These are phyloP conservation scores for Scaptomyza caliginosa DNA, from an alignment of 2,888 invertebrate species.

Conservation along the genomic window DNA sequence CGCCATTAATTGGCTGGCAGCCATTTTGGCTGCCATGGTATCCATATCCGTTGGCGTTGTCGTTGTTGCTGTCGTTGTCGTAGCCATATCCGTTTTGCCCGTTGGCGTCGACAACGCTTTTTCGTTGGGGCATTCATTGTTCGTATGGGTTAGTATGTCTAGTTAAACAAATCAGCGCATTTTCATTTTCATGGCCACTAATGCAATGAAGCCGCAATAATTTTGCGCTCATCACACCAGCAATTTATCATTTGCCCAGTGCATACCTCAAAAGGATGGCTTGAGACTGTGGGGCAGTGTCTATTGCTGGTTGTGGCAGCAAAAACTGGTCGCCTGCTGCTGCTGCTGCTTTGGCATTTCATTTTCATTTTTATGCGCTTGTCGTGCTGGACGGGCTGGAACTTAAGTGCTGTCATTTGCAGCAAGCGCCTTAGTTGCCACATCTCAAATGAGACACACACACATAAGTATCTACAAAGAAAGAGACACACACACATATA, in stretches of 20 bases:
- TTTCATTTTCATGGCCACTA: constrained; percentile 71
- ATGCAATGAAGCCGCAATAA: constrained; percentile 75
- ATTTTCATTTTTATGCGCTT: constrained; percentile 80
- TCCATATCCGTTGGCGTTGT: constrained; percentile 13
- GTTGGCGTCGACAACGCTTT: constrained; percentile 12
- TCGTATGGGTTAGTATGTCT: constrained; percentile 16
- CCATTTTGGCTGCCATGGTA: constrained; percentile 56
- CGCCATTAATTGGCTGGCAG: constrained; percentile 66
- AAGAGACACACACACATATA: constrained; percentile 12
- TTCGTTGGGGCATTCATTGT: constrained; percentile 20
- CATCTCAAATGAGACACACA: constrained; percentile 60
- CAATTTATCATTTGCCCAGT: constrained; percentile 72
- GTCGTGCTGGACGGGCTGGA: constrained; percentile 37
- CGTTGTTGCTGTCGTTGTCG: neutral
- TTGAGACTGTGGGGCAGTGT: neutral
- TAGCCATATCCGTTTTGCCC: constrained; percentile 22
- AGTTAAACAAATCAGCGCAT: constrained; percentile 71
- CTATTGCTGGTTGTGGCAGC: constrained; percentile 16
- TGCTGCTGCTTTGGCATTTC: constrained; percentile 65
- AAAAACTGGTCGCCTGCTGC: constrained; percentile 42
- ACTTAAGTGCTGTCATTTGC: constrained; percentile 79
- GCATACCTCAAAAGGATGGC: constrained; percentile 36
- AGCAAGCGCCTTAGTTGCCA: constrained; percentile 68
- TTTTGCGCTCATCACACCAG: constrained; percentile 60
- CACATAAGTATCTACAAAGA: constrained; percentile 2